Evolutionary conservation across 2,113 vertebrate species (phyloP).

Genomic region (Myiagra hebetior): DNA sequence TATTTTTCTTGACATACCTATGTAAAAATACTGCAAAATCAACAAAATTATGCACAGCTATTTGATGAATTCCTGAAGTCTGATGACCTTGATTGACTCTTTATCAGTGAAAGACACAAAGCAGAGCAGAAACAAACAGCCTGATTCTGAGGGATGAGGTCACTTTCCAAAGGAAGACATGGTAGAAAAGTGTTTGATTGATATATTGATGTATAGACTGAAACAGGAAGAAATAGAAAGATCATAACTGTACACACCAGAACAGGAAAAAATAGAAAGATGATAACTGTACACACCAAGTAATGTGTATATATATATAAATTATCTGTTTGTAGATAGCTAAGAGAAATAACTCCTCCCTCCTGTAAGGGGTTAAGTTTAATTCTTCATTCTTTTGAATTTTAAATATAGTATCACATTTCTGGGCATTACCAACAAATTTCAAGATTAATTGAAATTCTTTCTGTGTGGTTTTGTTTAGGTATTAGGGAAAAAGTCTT

Average conservation of each 20-base stretch:
- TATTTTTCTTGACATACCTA: background rate
- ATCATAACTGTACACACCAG: background rate
- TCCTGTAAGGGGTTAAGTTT: background rate
- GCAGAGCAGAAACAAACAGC: background rate
- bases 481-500: background rate
- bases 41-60: background rate
- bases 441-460: background rate
- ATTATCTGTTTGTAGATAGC: background rate
- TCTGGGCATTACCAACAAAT: background rate
- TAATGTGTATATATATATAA: background rate
- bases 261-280: background rate
- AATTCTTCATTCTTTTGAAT: background rate
- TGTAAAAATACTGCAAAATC: background rate
- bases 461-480: background rate
- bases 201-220: background rate
- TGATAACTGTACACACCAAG: background rate
- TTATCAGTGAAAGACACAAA: background rate
- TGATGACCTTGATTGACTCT: background rate
- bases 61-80: background rate
- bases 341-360: background rate
- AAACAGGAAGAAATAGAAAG: background rate
- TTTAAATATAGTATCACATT: background rate
- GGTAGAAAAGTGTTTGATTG: background rate
- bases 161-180: background rate
- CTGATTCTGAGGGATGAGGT: background rate